Evolutionary conservation across 2,888 invertebrate genomes (phyloP).

Genomic region (Hedya salicella): DNA sequence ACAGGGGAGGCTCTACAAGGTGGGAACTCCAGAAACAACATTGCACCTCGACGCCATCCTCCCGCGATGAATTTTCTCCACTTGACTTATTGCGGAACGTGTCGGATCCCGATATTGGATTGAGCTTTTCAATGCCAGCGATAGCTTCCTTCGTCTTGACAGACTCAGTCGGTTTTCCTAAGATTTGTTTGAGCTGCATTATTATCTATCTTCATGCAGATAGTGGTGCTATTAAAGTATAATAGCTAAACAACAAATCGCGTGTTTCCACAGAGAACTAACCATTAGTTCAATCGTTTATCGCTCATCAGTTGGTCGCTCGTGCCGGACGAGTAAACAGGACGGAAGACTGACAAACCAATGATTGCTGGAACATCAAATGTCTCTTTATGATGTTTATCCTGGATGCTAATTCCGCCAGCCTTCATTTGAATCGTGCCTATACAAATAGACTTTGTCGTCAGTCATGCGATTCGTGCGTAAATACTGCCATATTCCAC

Average conservation of each 20-base stretch:
- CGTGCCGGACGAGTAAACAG: constrained; percentile 4
- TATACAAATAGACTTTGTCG: constrained; percentile 52
- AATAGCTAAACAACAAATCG: constrained; percentile 29
- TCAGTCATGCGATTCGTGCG: constrained; percentile 57
- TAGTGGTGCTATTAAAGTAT: constrained; percentile 9
- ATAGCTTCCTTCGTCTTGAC: constrained; percentile 1
- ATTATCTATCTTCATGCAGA: background rate
- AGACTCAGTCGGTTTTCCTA: constrained; percentile 7
- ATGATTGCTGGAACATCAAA: constrained; percentile 11
- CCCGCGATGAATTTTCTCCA: constrained; percentile 20
- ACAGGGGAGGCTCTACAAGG: constrained; percentile 16
- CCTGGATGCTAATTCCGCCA: constrained; percentile 34
- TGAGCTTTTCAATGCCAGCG: constrained; percentile 35
- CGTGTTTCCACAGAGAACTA: constrained; percentile 16
- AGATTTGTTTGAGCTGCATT: constrained; percentile 2
- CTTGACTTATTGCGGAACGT: constrained; percentile 35
- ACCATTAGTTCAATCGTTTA: constrained; percentile 14
- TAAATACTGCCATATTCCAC: constrained; percentile 49
- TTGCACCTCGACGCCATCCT: constrained; percentile 26
- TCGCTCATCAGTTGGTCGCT: constrained; percentile 10
- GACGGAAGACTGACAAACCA: constrained; percentile 2
- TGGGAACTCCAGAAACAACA: constrained; percentile 20
- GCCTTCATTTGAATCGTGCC: constrained; percentile 27
- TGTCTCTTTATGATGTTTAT: constrained; percentile 38
- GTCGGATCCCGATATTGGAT: constrained; percentile 35